Evolutionary conservation across 2,113 vertebrate species (phyloP), one percentile per base, ranked within the genome.

Genomic region (Anser brachyrhynchus): DNA sequence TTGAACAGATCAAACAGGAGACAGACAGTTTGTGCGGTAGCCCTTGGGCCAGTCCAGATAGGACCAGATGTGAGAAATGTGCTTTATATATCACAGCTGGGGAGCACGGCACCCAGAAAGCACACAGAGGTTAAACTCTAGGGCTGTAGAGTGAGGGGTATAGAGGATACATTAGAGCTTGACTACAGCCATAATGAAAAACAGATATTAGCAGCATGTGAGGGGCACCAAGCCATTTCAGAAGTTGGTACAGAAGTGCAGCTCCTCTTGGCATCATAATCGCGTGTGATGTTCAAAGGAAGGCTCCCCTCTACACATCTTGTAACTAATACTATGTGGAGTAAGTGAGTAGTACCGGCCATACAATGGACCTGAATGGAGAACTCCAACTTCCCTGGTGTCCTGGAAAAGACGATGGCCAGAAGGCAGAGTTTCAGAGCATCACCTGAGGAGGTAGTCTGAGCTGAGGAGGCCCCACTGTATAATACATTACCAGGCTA

Each of bases 201-300:
- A 74, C 29, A 51, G 8, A 20, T 39, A 35, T 69, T 79, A 52
- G 7, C 33, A 58, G 28, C 21, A 11, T 65, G 11, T 35, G 7
- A 31, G 3, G 4, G 5, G 1, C 0, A 3, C 19, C 69, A 49
- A 84, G 33, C 4, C 5, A 31, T 16, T 78, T 87, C 41, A 62
- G 62, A 87, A 57, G 16, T 15, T 73, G 13, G 11, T 49, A 52
- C n/a, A 18, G 61, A 87, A 73, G 4, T 52, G 8, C 19, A 73
- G 9, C 10, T 87, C 19, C 22, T 39, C 49, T 73, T 77, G n/a
- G 13, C 20, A 39, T 8, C 0, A 0, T 10, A 57, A 3, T 22
- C 61, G 8, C 46, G 18, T 61, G 12, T 15, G 20, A 39, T 41
- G 29, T 46, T 85, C 73, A 43, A 55, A 89, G 23, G 7, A 81